Evolutionary conservation across 2,113 vertebrate genomes (phyloP).

Genomic region (Ailurus styani): DNA sequence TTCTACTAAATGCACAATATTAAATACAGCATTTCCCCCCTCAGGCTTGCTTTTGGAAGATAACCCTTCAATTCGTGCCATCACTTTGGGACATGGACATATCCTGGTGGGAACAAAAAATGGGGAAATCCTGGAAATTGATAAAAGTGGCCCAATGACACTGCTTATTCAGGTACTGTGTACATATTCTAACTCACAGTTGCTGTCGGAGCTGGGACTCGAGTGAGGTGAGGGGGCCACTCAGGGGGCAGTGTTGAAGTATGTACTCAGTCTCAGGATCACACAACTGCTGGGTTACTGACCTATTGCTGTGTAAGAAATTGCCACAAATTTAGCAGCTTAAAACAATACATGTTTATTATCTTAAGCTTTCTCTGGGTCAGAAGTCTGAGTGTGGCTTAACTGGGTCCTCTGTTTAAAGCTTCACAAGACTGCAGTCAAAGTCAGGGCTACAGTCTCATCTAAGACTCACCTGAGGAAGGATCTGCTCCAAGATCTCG

Average conservation of each 20-base stretch:
- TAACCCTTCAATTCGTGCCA: constrained; percentile 96
- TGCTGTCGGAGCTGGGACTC: neutral
- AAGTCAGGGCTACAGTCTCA: neutral
- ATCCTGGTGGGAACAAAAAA: constrained; percentile 98
- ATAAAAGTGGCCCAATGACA: constrained; percentile 96
- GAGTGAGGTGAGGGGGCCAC: too few relatives aligned
- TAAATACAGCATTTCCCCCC: neutral
- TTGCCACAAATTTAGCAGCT: neutral
- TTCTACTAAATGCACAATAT: neutral
- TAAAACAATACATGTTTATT: neutral
- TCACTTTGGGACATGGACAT: constrained; percentile 95
- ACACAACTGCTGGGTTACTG: neutral
- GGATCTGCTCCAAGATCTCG: neutral
- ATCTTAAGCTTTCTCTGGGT: neutral
- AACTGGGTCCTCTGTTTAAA: neutral
- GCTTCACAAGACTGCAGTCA: neutral
- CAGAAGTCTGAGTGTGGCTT: neutral
- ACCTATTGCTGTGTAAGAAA: neutral
- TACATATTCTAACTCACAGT: neutral
- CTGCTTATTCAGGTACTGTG: constrained; percentile 89
- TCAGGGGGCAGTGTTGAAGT: neutral
- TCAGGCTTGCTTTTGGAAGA: constrained; percentile 96
- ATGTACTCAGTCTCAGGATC: neutral
- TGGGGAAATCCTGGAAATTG: constrained; percentile 97
- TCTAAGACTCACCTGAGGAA: neutral